Evolutionary conservation across 2,113 vertebrate genomes (phyloP).

Genomic region (Holacanthus passer): DNA sequence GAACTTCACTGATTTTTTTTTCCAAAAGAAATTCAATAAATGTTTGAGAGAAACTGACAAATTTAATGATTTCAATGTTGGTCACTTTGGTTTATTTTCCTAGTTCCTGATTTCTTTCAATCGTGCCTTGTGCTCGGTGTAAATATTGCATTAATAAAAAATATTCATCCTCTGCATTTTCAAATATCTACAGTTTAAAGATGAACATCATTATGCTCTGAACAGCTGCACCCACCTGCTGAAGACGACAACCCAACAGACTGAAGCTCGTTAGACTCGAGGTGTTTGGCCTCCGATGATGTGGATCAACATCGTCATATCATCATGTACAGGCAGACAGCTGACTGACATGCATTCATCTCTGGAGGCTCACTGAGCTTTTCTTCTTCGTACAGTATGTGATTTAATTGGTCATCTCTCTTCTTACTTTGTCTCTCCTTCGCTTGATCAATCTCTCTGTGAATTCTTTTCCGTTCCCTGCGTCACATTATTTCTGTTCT

Average conservation of each 20-base stretch:
- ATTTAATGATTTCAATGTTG: not conserved
- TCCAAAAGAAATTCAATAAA: not conserved
- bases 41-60: not conserved
- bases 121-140: not conserved
- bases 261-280: not conserved
- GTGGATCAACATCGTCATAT: not conserved
- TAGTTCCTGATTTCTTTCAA: not conserved
- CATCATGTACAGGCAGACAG: not conserved
- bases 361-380: slow-evolving; percentile 1
- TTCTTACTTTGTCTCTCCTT: not conserved
- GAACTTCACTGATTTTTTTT: not conserved
- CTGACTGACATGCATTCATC: slow-evolving; percentile 3
- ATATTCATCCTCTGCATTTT: too few relatives aligned
- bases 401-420: not conserved
- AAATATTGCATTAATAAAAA: too few relatives aligned
- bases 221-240: not conserved
- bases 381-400: not conserved
- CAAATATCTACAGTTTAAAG: too few relatives aligned
- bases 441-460: not conserved
- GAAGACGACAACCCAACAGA: slow-evolving; percentile 2
- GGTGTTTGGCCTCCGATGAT: not conserved
- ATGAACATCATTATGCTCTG: not conserved
- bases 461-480: not conserved
- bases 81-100: not conserved
- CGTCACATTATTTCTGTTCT: not conserved